Percentiles rank a stretch among this genome's conserved stretches.
Conservation (phyloP, 2,797 vertebrate genomes). For the Crax fasciolata region DNA sequence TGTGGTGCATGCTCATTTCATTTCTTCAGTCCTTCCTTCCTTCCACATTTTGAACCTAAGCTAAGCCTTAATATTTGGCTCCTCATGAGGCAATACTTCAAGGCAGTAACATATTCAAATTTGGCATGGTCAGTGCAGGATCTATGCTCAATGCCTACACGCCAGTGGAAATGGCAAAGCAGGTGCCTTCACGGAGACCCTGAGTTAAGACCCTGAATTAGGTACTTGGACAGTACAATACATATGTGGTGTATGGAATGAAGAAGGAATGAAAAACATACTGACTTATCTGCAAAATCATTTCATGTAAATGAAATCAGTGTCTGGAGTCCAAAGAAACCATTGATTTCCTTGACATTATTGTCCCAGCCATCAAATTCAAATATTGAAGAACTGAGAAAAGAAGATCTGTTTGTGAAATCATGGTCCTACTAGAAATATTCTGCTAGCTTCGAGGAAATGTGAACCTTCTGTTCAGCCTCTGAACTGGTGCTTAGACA, state of each 20-base stretch:
- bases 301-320: neutral
- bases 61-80: neutral
- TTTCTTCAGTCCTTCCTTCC: neutral
- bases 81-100: neutral
- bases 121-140: neutral
- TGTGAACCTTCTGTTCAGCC: neutral
- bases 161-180: neutral
- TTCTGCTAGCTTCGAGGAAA: neutral
- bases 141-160: neutral
- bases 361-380: neutral
- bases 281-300: neutral
- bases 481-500: neutral
- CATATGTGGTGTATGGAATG: neutral
- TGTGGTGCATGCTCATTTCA: neutral
- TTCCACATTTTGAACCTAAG: neutral
- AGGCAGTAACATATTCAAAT: neutral
- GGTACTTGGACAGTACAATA: neutral
- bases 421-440: neutral
- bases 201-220: neutral
- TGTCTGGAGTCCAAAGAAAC: neutral
- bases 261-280: neutral
- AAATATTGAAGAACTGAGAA: neutral
- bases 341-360: neutral
- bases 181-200: neutral
- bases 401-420: neutral